Conservation (phyloP, 1,140 invertebrate genomes). For the Drosophila oshimai region DNA sequence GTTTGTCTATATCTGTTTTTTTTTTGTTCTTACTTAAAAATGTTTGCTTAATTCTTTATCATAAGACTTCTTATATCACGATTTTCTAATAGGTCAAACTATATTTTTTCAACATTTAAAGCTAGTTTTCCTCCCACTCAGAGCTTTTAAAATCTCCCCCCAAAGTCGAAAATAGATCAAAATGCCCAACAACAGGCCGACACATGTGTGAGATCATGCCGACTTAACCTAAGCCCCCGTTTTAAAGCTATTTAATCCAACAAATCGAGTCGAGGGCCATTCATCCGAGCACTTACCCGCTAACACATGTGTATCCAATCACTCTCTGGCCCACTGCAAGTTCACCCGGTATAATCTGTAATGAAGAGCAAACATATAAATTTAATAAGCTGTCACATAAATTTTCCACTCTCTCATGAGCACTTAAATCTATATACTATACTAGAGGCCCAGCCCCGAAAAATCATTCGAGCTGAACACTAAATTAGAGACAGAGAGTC, state of each 20-base stretch:
- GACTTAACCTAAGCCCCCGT: slow-evolving; percentile 25
- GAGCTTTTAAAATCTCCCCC: not conserved
- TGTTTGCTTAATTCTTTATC: too few relatives aligned
- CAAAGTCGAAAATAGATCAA: slow-evolving; percentile 1
- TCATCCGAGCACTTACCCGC: slow-evolving; percentile 48
- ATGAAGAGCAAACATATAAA: slow-evolving; percentile 74
- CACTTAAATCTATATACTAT: slow-evolving; percentile 52
- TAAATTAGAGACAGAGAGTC: slow-evolving; percentile 56
- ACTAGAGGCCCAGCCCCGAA: slow-evolving; percentile 7
- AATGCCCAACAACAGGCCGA: not conserved
- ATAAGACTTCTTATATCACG: too few relatives aligned
- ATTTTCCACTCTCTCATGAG: slow-evolving; percentile 51
- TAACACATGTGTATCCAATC: slow-evolving; percentile 64
- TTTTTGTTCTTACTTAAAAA: too few relatives aligned
- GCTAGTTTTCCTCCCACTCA: too few relatives aligned
- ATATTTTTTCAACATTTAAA: not conserved
- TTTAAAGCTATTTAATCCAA: slow-evolving; percentile 28
- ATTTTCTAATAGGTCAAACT: not conserved
- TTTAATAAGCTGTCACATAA: slow-evolving; percentile 77
- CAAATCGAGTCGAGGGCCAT: not conserved
- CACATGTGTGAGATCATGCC: slow-evolving; percentile 12
- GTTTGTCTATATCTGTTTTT: too few relatives aligned
- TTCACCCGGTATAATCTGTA: slow-evolving; percentile 63
- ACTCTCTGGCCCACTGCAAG: slow-evolving; percentile 31
- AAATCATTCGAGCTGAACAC: slow-evolving; percentile 33